A percentile compares a stretch with the other conserved stretches of the same genome.
phyloP scores from a whole-genome alignment of 2,797 vertebrate species.

The Danionella dracula region DNA sequence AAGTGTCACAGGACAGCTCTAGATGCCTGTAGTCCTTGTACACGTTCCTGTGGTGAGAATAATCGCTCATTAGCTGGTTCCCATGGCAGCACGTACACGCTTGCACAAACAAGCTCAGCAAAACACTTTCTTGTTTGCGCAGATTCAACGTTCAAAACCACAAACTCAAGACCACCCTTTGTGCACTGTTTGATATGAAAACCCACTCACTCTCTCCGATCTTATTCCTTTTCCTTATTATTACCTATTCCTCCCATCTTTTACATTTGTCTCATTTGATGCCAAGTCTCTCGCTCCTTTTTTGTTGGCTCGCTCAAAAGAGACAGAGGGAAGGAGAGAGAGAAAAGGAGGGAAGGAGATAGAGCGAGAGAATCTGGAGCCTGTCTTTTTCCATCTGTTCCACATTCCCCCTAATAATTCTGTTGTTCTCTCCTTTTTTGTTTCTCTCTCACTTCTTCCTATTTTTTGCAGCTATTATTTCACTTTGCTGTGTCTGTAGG shows the following conservation, averaged over 20 bases:
- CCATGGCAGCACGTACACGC: constrained; percentile 18
- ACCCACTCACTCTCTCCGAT: constrained; percentile 4
- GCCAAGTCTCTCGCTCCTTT: constrained; percentile 21
- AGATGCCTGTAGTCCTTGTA: constrained; percentile 92
- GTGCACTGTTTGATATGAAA: neutral
- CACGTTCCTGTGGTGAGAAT: constrained; percentile 74
- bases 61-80: constrained; percentile 3
- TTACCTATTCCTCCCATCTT: constrained; percentile 1
- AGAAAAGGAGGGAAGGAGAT: no score
- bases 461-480: constrained; percentile 35
- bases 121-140: neutral
- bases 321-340: no score
- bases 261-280: neutral
- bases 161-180: constrained; percentile 9
- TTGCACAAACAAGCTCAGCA: constrained; percentile 13
- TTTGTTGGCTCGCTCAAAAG: constrained; percentile 28
- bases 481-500: constrained; percentile 36
- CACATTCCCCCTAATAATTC: constrained; percentile 70
- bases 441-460: constrained; percentile 56
- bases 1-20: constrained; percentile 83
- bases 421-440: constrained; percentile 65
- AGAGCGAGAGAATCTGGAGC: constrained; percentile 59
- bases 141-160: neutral
- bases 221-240: constrained; percentile 6
- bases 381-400: constrained; percentile 67